Percentiles rank a stretch among this genome's conserved stretches.
phyloP scores from a whole-genome alignment of 2,113 vertebrate species.

The Otis tarda region DNA sequence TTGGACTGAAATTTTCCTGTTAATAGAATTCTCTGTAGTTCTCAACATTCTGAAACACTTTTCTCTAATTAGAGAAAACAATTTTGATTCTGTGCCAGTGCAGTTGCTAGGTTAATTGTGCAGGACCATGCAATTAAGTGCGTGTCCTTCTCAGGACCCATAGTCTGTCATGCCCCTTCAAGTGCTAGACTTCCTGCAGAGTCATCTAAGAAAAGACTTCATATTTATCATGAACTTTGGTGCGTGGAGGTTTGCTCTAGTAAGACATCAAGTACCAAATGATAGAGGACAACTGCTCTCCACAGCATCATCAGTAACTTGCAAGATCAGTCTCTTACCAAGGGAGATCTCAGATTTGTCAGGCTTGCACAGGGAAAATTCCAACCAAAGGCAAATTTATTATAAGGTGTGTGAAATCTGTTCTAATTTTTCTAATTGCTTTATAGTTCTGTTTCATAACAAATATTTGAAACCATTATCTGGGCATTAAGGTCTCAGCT shows the following conservation, averaged over 20 bases:
- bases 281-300: not conserved
- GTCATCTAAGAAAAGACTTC: not conserved
- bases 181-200: not conserved
- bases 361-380: not conserved
- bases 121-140: not conserved
- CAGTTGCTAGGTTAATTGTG: not conserved
- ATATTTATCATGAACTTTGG: not conserved
- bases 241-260: not conserved
- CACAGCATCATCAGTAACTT: not conserved
- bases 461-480: not conserved
- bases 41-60: not conserved
- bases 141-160: fast-evolving
- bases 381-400: not conserved
- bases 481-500: not conserved
- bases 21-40: not conserved
- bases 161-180: not conserved
- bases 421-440: not conserved
- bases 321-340: not conserved
- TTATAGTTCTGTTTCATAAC: not conserved
- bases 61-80: not conserved
- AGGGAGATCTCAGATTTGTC: not conserved
- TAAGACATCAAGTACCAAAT: not conserved
- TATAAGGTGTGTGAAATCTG: not conserved
- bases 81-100: not conserved
- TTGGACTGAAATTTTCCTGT: not conserved